Evolutionary conservation across 2,797 vertebrate species (phyloP).

Genomic region (Sparus aurata): DNA sequence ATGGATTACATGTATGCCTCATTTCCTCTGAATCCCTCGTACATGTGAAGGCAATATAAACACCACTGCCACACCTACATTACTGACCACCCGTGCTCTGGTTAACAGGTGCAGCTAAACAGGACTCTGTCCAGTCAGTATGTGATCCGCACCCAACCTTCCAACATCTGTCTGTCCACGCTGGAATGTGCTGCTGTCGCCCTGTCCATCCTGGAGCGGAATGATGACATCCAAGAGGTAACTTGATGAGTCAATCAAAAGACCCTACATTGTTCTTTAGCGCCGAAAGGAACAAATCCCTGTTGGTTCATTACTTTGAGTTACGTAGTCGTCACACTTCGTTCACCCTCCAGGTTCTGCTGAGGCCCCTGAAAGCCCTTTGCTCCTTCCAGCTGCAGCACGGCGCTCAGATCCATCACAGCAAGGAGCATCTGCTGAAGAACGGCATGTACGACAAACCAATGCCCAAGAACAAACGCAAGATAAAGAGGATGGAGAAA

Average conservation of each 20-base stretch:
- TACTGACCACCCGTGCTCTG: constrained; percentile 25
- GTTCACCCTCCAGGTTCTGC: constrained; percentile 86
- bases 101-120: constrained; percentile 92
- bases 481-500: constrained; percentile 97
- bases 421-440: constrained; percentile 95
- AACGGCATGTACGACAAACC: constrained; percentile 94
- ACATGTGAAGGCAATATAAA: too few species aligned
- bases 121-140: constrained; percentile 94
- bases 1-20: too few species aligned
- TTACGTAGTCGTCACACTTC: not conserved
- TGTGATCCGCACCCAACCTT: constrained; percentile 96
- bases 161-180: constrained; percentile 95
- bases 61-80: too few species aligned
- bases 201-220: constrained; percentile 92
- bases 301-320: not conserved
- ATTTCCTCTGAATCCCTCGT: too few species aligned
- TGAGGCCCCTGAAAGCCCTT: constrained; percentile 94
- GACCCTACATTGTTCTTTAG: not conserved
- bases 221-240: constrained; percentile 93
- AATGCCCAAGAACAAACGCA: constrained; percentile 98
- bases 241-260: not conserved
- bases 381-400: constrained; percentile 98
- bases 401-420: constrained; percentile 96
- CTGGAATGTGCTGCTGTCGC: constrained; percentile 95
- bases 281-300: not conserved